Base-by-base conservation (phyloP, 2,113 vertebrate genomes). In the Poeciliopsis prolifica region DNA sequence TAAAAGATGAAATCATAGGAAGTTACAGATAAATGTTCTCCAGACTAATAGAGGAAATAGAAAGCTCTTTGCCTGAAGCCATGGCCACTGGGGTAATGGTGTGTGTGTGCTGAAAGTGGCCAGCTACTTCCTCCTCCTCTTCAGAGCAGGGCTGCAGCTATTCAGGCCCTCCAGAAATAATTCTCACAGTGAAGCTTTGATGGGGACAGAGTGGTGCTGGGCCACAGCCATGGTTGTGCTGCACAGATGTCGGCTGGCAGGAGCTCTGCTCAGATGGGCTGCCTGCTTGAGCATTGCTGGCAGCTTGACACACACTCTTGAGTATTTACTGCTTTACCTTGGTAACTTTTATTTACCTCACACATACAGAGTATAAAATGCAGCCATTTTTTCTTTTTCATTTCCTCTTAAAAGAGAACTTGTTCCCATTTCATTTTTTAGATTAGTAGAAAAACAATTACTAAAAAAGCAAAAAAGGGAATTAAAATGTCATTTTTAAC, bases 101-200 rank as follows among this genome's bases (percentile, higher is more conserved):
- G 65, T 37, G 81, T 78, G 79, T 64, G 69, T 90, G 89, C 89
- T 79, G 89, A 80, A 85, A 91, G 90, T 84, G 90, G 91, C 70
- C 87, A 81, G 82, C 88, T 88, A 88, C 91, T 91, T 91, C 92
- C 90, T 91, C 80, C 68, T 68, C 65, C 7, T 31, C 65, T 84
- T 37, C 70, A 67, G 64, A 72, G 79, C 85, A 31, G 70, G 62
- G 24, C 81, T 75, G 83, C 77, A 79, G 88, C 71, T 86, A 83
- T 81, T 79, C 77, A 79, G 82, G 64, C 81, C 76, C 81, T 89
- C 91, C 84, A 91, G 87, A 92, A 93, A 93, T 93, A 92, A 81
- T 75, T 66, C 79, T 78, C 79, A 89, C 89, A 92, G 86, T 92
- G 88, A 91, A 83, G 83, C 85, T 89, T 92, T 92, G 83, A 91